Evolutionary conservation across 2,113 vertebrate species (phyloP), one percentile per base, ranked within the genome.

Genomic region (Syrmaticus mikado): DNA sequence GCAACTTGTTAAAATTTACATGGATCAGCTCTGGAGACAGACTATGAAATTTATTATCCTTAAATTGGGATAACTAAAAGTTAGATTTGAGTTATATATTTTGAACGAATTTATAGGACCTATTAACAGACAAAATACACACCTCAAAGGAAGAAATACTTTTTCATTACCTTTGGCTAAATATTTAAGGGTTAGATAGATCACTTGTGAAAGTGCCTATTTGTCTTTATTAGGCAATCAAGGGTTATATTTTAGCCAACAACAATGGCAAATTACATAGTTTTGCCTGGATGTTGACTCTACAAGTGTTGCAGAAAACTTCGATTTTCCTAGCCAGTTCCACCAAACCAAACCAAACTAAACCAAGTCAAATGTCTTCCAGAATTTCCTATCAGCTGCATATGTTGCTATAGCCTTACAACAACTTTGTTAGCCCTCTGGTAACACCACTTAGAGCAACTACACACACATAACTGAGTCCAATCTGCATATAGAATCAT

Each of bases 21-120:
- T 83, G 36, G 79, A 95, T 94, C 71, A 64, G 12, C 68, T 89
- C 80, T 89, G 72, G 38, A 92, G 65, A 85, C 45, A 77, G 58
- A 57, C 57, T 72, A 70, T 87, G 67, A 89, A 89, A 90, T 93
- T 76, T 87, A 82, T 87, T 91, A 73, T 77, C 16, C 7, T 32
- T 89, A 74, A 85, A 85, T 85, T 66, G 68, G 55, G 40, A 82
- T 41, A 61, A 50, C 32, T 83, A 67, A 81, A 92, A 92, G 86
- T 88, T 58, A 81, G 28, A 88, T 71, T 30, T 71, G 41, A 83
- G 38, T 43, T 87, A 48, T 45, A 24, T 79, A 53, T 76, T 84
- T 36, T 64, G 87, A 67, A 76, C 6, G 5, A 79, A 53, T 87
- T 84, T 85, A 53, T 73, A 85, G 27, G 18, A 58, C 55, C 32